Conservation (phyloP, 2,888 invertebrate genomes). For the Drosophila sordidula region DNA sequence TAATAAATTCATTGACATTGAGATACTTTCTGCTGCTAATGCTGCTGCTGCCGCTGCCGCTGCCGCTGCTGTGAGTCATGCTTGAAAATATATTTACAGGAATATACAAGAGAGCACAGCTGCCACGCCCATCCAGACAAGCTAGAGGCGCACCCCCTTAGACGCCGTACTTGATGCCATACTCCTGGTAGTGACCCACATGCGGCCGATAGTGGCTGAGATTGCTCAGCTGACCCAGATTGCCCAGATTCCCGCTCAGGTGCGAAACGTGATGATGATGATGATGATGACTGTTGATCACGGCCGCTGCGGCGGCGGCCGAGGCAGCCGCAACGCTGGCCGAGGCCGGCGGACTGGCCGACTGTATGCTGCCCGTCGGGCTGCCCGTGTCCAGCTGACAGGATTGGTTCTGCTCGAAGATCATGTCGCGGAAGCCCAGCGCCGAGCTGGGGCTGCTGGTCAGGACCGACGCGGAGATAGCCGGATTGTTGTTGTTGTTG, state of each 20-base stretch:
- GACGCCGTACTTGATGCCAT: constrained; percentile 85
- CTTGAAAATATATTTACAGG: constrained; percentile 71
- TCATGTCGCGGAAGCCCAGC: constrained; percentile 84
- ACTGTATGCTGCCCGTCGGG: constrained; percentile 85
- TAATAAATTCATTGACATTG: constrained; percentile 52
- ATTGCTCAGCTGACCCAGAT: constrained; percentile 84
- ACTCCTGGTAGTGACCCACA: constrained; percentile 85
- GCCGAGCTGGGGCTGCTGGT: constrained; percentile 79
- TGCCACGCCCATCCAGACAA: constrained; percentile 25
- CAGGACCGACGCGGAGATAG: constrained; percentile 54
- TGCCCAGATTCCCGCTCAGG: constrained; percentile 83
- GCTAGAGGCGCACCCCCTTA: constrained; percentile 50
- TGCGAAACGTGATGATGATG: constrained; percentile 82
- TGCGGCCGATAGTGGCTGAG: constrained; percentile 85
- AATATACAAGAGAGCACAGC: constrained; percentile 77
- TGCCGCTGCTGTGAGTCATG: constrained; percentile 60
- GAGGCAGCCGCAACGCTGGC: constrained; percentile 73
- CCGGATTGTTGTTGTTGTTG: constrained; percentile 57
- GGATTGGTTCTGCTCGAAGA: constrained; percentile 85
- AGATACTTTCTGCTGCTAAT: constrained; percentile 45
- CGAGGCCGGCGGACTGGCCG: constrained; percentile 84
- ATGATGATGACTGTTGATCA: constrained; percentile 82
- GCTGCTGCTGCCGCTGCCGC: constrained; percentile 4
- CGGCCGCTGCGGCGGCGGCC: constrained; percentile 78
- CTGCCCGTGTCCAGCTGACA: constrained; percentile 85